phyloP scores from a whole-genome alignment of 1,140 invertebrate species.

The Drosophila asahinai region DNA sequence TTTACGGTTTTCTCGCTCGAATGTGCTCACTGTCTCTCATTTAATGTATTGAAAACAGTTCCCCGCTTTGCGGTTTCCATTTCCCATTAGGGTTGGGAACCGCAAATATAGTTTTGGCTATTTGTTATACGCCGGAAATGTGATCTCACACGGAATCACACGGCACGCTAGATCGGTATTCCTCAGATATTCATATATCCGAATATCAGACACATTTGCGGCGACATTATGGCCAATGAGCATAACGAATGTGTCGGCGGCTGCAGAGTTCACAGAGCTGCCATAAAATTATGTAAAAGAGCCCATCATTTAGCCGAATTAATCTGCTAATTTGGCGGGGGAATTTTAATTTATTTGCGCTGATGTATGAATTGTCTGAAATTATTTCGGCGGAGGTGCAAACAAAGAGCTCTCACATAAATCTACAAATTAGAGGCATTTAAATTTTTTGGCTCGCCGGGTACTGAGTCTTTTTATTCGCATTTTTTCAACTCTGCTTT shows the following conservation, averaged over 20 bases:
- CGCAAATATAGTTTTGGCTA: slow-evolving; percentile 26
- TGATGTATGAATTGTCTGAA: slow-evolving; percentile 46
- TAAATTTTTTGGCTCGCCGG: slow-evolving; percentile 38
- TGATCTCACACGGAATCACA: slow-evolving; percentile 41
- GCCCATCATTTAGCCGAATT: slow-evolving; percentile 58
- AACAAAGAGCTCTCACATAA: slow-evolving; percentile 59
- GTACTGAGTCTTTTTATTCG: slow-evolving; percentile 34
- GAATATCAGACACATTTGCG: slow-evolving; percentile 19
- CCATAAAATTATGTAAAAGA: slow-evolving; percentile 79
- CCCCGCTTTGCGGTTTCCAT: slow-evolving; percentile 27
- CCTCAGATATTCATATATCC: slow-evolving; percentile 8
- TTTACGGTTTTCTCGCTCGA: slow-evolving; percentile 33
- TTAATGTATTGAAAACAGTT: slow-evolving; percentile 16
- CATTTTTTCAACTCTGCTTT: slow-evolving; percentile 15
- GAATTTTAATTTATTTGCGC: slow-evolving; percentile 70
- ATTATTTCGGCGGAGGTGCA: slow-evolving; percentile 51
- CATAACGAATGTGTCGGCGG: slow-evolving; percentile 57
- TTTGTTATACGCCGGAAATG: slow-evolving; percentile 35
- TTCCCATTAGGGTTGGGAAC: slow-evolving; percentile 35
- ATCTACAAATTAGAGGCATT: slow-evolving; percentile 75
- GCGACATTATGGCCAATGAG: slow-evolving; percentile 47
- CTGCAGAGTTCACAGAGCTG: slow-evolving; percentile 64
- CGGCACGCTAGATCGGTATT: slow-evolving; percentile 22
- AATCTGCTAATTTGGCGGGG: slow-evolving; percentile 67
- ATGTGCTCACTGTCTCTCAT: slow-evolving; percentile 14